Evolutionary conservation across 53 echinoderm and acorn worm genomes (phyloP).

Genomic region (Arbacia lixula): DNA sequence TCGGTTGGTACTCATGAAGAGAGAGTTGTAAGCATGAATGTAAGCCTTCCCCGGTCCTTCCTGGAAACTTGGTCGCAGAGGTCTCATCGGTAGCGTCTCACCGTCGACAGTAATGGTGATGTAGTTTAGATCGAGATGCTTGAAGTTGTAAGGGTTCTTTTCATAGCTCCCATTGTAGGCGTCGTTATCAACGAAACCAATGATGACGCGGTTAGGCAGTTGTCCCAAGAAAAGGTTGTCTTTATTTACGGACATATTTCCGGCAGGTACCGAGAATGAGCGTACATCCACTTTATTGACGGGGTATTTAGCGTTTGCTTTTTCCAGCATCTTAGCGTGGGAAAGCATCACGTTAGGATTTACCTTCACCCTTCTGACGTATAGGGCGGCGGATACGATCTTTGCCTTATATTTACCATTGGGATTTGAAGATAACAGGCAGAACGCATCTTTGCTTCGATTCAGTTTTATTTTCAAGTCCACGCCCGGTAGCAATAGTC

Average conservation of each 20-base stretch:
- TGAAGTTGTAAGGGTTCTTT: slow-evolving; percentile 44
- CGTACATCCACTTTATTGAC: slow-evolving; percentile 68
- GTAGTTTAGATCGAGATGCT: slow-evolving; percentile 46
- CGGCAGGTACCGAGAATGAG: slow-evolving; percentile 59
- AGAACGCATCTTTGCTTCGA: slow-evolving; percentile 64
- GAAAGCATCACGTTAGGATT: slow-evolving; percentile 60
- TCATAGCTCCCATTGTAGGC: slow-evolving; percentile 58
- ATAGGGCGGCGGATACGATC: slow-evolving; percentile 64
- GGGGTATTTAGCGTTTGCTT: slow-evolving; percentile 70
- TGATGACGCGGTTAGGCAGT: slow-evolving; percentile 63
- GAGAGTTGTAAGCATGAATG: slow-evolving; percentile 63
- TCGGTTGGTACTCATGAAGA: slow-evolving; percentile 60
- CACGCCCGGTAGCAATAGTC: slow-evolving; percentile 63
- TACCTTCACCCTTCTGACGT: slow-evolving; percentile 66
- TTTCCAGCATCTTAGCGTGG: slow-evolving; percentile 63
- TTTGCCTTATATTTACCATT: slow-evolving; percentile 47
- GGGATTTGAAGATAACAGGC: slow-evolving; percentile 51
- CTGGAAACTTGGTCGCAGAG: slow-evolving; percentile 37
- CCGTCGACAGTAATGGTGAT: slow-evolving; percentile 55
- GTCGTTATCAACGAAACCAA: slow-evolving; percentile 64
- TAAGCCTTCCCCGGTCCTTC: slow-evolving; percentile 20
- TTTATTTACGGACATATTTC: slow-evolving; percentile 64
- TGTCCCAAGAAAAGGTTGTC: slow-evolving; percentile 72
- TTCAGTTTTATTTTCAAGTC: slow-evolving; percentile 69
- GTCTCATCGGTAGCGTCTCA: slow-evolving; percentile 54